Percentiles rank a stretch among this genome's conserved stretches.
These are phyloP conservation scores for Oreochromis grahami DNA, from an alignment of 2,797 vertebrate species.

Conservation along the genomic window DNA sequence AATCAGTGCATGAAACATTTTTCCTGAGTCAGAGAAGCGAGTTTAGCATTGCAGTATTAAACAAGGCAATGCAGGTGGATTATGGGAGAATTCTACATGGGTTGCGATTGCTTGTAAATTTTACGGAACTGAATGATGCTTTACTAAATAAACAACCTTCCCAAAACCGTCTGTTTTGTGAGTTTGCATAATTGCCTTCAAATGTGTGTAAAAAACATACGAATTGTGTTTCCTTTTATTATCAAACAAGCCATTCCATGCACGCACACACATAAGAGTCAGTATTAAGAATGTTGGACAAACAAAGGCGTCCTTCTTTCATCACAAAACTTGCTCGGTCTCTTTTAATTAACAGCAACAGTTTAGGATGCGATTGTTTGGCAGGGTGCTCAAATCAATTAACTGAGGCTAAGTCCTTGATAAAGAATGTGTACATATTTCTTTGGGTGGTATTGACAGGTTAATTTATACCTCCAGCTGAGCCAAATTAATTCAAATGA, in stretches of 20 bases:
- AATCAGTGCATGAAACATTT: slow-evolving; percentile 5
- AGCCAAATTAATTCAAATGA: slow-evolving; percentile 47
- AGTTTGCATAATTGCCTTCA: background rate
- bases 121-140: background rate
- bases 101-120: background rate
- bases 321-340: background rate
- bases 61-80: background rate
- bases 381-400: slow-evolving; percentile 47
- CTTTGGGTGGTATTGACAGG: background rate
- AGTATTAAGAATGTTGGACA: background rate
- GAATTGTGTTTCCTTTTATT: background rate
- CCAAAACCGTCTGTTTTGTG: background rate
- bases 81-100: background rate
- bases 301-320: background rate
- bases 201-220: background rate
- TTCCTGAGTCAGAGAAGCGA: background rate
- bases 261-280: background rate
- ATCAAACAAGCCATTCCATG: background rate
- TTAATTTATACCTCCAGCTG: slow-evolving; percentile 45
- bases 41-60: background rate
- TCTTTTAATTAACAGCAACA: slow-evolving; percentile 32
- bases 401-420: slow-evolving; percentile 3
- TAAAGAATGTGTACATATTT: slow-evolving; percentile 28
- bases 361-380: slow-evolving; percentile 24
- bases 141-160: slow-evolving; percentile 16